phyloP scores from a whole-genome alignment of 2,797 vertebrate genomes.

The Columba guinea region DNA sequence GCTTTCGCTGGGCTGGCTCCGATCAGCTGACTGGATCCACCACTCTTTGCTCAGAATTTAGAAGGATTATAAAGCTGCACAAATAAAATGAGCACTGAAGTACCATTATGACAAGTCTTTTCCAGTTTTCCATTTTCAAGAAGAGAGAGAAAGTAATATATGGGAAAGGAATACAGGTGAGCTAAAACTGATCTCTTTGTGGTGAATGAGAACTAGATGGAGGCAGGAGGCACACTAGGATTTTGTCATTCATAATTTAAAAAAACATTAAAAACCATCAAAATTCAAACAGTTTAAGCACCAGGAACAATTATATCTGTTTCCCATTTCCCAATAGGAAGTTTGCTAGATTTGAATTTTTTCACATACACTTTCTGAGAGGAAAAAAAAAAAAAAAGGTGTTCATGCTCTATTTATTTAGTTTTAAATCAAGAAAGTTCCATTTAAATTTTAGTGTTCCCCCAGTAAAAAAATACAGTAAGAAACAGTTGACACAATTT shows the following conservation, averaged over 20 bases:
- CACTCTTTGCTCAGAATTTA: neutral
- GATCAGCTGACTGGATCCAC: neutral
- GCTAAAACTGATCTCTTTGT: neutral
- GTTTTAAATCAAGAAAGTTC: constrained; percentile 28
- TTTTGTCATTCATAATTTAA: neutral
- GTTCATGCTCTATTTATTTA: neutral
- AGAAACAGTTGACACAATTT: constrained; percentile 31
- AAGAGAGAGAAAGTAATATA: neutral
- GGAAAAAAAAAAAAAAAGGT: neutral
- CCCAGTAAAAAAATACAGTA: neutral
- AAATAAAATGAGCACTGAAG: neutral
- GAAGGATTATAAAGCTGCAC: neutral
- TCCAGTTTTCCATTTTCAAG: neutral
- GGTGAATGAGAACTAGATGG: neutral
- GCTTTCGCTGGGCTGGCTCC: no score
- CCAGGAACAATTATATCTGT: neutral
- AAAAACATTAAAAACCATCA: rapidly evolving
- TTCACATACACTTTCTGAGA: neutral
- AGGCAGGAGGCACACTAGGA: neutral
- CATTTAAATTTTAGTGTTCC: constrained; percentile 3
- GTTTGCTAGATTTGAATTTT: neutral
- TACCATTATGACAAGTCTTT: neutral
- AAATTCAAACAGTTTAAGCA: neutral
- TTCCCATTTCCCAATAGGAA: neutral
- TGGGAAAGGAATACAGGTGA: neutral